Conservation (phyloP, 1,140 invertebrate species). For the Sycobia sp. region DNA sequence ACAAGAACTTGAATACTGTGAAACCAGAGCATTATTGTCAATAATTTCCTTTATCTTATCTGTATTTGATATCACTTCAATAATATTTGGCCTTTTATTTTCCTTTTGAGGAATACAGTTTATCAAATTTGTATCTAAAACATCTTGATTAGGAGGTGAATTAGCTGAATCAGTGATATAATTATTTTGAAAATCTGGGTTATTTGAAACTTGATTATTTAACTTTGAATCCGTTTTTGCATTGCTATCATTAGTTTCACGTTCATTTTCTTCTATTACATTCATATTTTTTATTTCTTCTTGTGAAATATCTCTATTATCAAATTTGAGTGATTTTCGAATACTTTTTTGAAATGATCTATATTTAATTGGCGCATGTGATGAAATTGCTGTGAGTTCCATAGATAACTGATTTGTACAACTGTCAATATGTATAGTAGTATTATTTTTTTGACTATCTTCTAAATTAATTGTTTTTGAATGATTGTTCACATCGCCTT, state of each 20-base stretch:
- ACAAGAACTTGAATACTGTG: background rate
- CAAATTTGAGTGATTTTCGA: constrained; percentile 8
- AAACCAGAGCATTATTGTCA: constrained; percentile 6
- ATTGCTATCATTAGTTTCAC: too few species aligned
- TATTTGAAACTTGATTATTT: too few species aligned
- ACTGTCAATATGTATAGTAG: constrained; percentile 14
- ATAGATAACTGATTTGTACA: constrained; percentile 18
- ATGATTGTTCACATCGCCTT: constrained; percentile 2
- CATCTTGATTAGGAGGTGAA: too few species aligned
- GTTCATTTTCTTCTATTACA: too few species aligned
- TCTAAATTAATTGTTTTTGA: constrained; percentile 18
- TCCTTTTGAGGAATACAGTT: constrained; percentile 3
- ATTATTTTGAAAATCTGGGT: too few species aligned
- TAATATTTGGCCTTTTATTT: constrained; percentile 22
- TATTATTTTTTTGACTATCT: constrained; percentile 1
- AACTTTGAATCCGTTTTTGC: too few species aligned
- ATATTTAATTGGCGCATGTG: constrained; percentile 25
- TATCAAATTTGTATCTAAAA: too few species aligned
- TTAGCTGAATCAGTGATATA: too few species aligned
- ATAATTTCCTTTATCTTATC: background rate
- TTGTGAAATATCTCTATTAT: constrained; percentile 1
- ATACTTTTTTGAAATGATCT: background rate
- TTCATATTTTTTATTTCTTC: background rate
- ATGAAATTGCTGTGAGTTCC: constrained; percentile 34
- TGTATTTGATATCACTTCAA: background rate